phyloP scores from a whole-genome alignment of 2,797 vertebrate genomes.

The Diplodus puntazzo region DNA sequence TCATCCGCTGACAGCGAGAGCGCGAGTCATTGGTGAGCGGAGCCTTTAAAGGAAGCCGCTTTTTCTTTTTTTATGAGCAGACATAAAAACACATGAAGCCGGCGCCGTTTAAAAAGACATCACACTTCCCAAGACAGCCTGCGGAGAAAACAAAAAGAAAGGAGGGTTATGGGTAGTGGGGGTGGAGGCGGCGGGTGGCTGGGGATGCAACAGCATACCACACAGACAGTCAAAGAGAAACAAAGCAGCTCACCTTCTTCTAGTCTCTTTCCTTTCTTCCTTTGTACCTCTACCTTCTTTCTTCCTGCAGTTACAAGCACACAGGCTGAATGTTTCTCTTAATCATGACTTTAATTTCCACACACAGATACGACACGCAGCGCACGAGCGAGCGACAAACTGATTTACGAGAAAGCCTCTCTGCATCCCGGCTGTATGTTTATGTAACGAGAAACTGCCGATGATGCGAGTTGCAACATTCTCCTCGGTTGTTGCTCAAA shows the following conservation, averaged over 20 bases:
- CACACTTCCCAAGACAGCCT: slow-evolving; percentile 62
- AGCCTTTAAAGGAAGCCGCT: slow-evolving; percentile 63
- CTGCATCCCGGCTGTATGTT: slow-evolving; percentile 19
- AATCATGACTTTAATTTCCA: slow-evolving; percentile 9
- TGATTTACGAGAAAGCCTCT: background rate
- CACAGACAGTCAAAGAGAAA: slow-evolving; percentile 49
- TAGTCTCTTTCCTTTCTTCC: slow-evolving; percentile 17
- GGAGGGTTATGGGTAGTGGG: slow-evolving; percentile 8
- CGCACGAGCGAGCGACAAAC: background rate
- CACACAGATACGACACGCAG: background rate
- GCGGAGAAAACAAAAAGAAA: slow-evolving; percentile 51
- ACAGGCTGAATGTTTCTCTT: slow-evolving; percentile 18
- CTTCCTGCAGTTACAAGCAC: slow-evolving; percentile 9
- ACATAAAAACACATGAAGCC: slow-evolving; percentile 71
- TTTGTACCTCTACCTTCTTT: slow-evolving; percentile 5
- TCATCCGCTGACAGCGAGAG: slow-evolving; percentile 57
- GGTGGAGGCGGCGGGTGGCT: slow-evolving; percentile 8
- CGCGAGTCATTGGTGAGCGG: slow-evolving; percentile 43
- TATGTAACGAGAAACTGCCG: slow-evolving; percentile 24
- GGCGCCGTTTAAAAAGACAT: slow-evolving; percentile 71
- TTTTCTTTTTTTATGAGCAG: slow-evolving; percentile 58
- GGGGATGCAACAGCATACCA: slow-evolving; percentile 26
- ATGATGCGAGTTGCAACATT: slow-evolving; percentile 29
- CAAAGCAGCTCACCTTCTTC: slow-evolving; percentile 34
- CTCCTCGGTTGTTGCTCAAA: slow-evolving; percentile 22